Evolutionary conservation across 2,888 invertebrate species (phyloP), one percentile per base, ranked within the genome.

Genomic region (Rhabditoides inermis): DNA sequence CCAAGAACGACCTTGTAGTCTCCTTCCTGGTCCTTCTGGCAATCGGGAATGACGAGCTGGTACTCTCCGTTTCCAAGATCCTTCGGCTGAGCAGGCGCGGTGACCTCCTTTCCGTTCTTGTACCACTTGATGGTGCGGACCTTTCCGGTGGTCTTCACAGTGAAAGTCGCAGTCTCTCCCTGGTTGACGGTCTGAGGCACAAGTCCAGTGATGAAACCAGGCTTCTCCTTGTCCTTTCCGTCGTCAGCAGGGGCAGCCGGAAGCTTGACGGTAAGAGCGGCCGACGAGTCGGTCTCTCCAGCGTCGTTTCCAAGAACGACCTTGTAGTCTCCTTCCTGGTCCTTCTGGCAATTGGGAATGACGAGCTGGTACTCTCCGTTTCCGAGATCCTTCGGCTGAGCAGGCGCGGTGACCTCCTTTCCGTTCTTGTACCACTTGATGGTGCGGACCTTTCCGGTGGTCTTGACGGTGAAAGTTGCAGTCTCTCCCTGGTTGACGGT

Each of bases 61-160:
- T 59, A 53, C 18, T 45, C 45, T 32, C 50, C 41, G 36, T 52
- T 53, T 30, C 46, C 27, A 22, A 55, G 30, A 47, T 47, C 41
- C 39, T 53, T 56, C n/a, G 37, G 32, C 44, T 28, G 46, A 12
- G 51, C 26, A 23, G 7, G 20, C 1, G 41, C 35, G 6, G 50
- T 50, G 42, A 77, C 44, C 39, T 70, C 72, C 40, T 70, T 58
- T 1, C 72, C 77, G 58, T 77, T 66, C 47, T 77, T 77, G 56
- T 74, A 66, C 92, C 92, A 94, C 72, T 84, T 86, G 22, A 92
- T 84, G 56, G 84, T 84, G 56, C 85, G 84, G 0, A 90, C 90
- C 70, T 86, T 87, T 0, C 88, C 86, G 77, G 87, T 85, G 0
- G 64, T 61, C 55, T 68, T 63, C 18, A 71, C 67, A 30, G 65